These are phyloP conservation scores for Sebastes itinus DNA, from an alignment of 2,797 vertebrate species.

Conservation along the genomic window DNA sequence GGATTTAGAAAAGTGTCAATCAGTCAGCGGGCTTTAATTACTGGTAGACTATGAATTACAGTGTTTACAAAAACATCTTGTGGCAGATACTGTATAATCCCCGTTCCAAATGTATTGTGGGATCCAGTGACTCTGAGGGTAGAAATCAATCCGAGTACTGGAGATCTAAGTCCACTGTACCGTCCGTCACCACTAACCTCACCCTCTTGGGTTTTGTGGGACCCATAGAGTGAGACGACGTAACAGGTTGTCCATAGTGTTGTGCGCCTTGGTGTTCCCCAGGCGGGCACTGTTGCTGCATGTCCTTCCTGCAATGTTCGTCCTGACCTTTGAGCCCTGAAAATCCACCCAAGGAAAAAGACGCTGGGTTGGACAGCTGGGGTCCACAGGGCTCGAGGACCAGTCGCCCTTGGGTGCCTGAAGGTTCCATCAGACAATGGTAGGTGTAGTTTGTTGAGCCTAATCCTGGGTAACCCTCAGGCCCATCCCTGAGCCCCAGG, in stretches of 20 bases:
- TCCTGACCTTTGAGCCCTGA: conserved; percentile 75
- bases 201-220: conserved; percentile 88
- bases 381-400: conserved; percentile 84
- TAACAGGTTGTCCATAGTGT: conserved; percentile 67
- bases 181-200: conserved; percentile 91
- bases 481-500: conserved; percentile 81
- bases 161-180: conserved; percentile 90
- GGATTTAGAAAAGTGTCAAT: conserved; percentile 53
- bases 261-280: conserved; percentile 73
- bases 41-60: conserved; percentile 40
- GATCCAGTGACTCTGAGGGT: background rate
- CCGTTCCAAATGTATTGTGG: background rate
- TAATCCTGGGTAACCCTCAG: conserved; percentile 77
- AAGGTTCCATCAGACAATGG: conserved; percentile 87
- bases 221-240: conserved; percentile 78
- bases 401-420: conserved; percentile 85
- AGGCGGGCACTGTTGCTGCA: conserved; percentile 75
- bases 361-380: conserved; percentile 68
- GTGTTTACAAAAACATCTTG: conserved; percentile 58
- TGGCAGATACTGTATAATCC: conserved; percentile 12
- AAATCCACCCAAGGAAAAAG: conserved; percentile 75
- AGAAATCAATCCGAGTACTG: conserved; percentile 84
- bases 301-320: conserved; percentile 74
- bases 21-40: conserved; percentile 34
- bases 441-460: conserved; percentile 85